Conservation (phyloP, 2,797 vertebrate species). For the Eleutherodactylus coqui region DNA sequence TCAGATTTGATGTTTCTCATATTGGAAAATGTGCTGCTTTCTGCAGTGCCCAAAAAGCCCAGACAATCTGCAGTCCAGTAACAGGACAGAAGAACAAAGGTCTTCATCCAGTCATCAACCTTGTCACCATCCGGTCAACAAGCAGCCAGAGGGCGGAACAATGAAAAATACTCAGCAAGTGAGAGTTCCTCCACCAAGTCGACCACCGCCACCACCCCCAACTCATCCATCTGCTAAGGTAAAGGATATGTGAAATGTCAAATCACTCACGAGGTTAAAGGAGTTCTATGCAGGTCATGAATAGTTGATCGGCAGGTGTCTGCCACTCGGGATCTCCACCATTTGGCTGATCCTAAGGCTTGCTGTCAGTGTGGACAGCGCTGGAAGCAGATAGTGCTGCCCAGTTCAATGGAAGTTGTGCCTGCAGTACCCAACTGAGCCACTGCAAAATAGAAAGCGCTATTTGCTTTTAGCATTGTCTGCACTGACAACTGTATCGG, state of each 20-base stretch:
- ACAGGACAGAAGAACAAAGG: constrained; percentile 26
- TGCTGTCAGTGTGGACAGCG: too few species aligned
- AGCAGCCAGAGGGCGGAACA: background rate
- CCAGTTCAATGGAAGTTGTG: too few species aligned
- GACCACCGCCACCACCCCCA: constrained; percentile 89
- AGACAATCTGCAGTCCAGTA: constrained; percentile 61
- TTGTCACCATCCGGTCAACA: constrained; percentile 17
- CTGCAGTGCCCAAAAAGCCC: constrained; percentile 68
- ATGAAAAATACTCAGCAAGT: accelerated
- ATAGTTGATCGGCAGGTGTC: too few species aligned
- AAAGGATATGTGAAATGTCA: background rate
- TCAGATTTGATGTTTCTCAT: background rate
- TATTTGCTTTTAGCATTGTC: too few species aligned
- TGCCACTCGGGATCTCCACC: too few species aligned
- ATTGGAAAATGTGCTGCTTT: background rate
- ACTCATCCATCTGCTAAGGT: constrained; percentile 64
- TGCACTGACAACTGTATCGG: too few species aligned
- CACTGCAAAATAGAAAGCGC: too few species aligned
- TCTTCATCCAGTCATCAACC: background rate
- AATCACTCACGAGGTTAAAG: too few species aligned
- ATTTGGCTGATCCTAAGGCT: too few species aligned
- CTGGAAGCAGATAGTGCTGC: too few species aligned
- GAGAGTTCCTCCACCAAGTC: constrained; percentile 80
- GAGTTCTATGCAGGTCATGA: too few species aligned
- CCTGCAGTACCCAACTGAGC: too few species aligned